Conservation (phyloP, 2,888 invertebrate species). For the Drosophila meridiana region DNA sequence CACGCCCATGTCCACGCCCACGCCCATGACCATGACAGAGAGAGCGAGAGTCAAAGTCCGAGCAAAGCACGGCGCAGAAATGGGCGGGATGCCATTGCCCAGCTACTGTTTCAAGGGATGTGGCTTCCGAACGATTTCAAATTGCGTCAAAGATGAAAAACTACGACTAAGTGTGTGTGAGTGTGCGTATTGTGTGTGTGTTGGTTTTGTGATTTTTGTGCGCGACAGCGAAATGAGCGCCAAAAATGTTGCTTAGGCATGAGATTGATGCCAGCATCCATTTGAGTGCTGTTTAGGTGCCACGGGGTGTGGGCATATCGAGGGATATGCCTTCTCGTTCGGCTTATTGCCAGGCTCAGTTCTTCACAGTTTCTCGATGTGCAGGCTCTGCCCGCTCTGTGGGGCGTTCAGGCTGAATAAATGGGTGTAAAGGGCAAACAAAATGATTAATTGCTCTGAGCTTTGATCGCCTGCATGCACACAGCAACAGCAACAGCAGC, state of each 20-base stretch:
- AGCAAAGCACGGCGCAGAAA: constrained; percentile 20
- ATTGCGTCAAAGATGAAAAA: constrained; percentile 70
- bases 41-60: constrained; percentile 54
- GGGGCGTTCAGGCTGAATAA: constrained; percentile 82
- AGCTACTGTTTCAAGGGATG: constrained; percentile 35
- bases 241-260: constrained; percentile 69
- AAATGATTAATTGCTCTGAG: constrained; percentile 85
- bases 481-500: constrained; percentile 52
- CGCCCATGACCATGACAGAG: constrained; percentile 23
- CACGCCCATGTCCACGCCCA: constrained; percentile 50
- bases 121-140: constrained; percentile 68
- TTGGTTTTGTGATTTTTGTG: constrained; percentile 56
- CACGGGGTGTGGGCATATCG: constrained; percentile 41
- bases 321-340: constrained; percentile 11
- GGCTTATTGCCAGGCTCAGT: constrained; percentile 23
- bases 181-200: constrained; percentile 12
- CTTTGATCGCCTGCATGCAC: constrained; percentile 83
- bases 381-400: constrained; percentile 54
- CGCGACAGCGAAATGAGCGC: constrained; percentile 68
- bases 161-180: constrained; percentile 33
- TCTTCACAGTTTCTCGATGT: constrained; percentile 23
- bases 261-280: constrained; percentile 72
- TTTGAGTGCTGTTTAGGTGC: constrained; percentile 57
- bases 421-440: constrained; percentile 84
- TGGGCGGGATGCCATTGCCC: constrained; percentile 41